Percentiles rank a stretch among this genome's conserved stretches.
phyloP scores from a whole-genome alignment of 1,140 invertebrate species.

The Dufourea novaeangliae region DNA sequence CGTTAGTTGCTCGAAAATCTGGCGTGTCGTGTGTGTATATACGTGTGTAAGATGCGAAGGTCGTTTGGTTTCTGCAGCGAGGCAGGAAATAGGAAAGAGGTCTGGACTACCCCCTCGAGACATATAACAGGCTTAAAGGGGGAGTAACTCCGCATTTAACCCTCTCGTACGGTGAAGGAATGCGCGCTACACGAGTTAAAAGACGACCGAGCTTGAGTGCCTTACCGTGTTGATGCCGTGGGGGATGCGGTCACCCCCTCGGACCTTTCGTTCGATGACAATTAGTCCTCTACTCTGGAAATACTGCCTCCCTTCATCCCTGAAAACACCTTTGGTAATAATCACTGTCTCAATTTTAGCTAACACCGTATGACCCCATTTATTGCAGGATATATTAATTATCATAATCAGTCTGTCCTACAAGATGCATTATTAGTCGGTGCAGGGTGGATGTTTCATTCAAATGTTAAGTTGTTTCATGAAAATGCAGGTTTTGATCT shows the following conservation, averaged over 20 bases:
- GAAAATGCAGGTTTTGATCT: too few relatives aligned
- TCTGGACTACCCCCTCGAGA: conserved; percentile 60
- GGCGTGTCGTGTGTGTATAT: conserved; percentile 44
- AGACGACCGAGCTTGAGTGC: conserved; percentile 79
- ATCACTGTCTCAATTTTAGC: conserved; percentile 39
- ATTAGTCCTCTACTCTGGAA: conserved; percentile 67
- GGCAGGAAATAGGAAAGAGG: conserved; percentile 63
- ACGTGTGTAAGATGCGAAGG: conserved; percentile 50
- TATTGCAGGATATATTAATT: background rate
- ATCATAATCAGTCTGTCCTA: background rate
- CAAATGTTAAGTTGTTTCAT: too few relatives aligned
- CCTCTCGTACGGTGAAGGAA: conserved; percentile 67
- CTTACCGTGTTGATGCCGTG: conserved; percentile 75
- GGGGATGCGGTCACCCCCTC: conserved; percentile 68
- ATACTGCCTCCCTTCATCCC: conserved; percentile 59
- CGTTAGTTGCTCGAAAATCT: conserved; percentile 47
- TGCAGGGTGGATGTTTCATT: too few relatives aligned
- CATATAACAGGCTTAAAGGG: conserved; percentile 69
- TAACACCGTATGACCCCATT: background rate
- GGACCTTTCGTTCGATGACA: conserved; percentile 72
- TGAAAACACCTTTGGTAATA: conserved; percentile 63
- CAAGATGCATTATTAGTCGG: background rate
- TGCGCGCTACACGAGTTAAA: conserved; percentile 73
- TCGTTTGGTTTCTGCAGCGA: conserved; percentile 63
- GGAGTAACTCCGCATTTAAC: conserved; percentile 68